Evolutionary conservation across 2,113 vertebrate genomes (phyloP).

Genomic region (Lipotes vexillifer): DNA sequence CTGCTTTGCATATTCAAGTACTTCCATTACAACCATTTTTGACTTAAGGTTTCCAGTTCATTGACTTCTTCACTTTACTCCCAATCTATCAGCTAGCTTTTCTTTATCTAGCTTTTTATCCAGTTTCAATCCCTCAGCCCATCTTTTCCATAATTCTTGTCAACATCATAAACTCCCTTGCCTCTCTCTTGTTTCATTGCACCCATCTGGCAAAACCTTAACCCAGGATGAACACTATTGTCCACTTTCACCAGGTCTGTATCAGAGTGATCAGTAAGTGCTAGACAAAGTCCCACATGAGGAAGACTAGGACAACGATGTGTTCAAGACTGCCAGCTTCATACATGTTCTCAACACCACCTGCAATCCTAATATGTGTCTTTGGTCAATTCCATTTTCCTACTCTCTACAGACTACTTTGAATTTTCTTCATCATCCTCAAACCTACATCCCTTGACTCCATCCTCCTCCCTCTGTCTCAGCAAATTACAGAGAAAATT

Average conservation of each 20-base stretch:
- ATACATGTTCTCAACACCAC: background rate
- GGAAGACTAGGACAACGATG: background rate
- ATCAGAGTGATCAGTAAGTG: background rate
- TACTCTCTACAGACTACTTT: background rate
- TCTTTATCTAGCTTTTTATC: background rate
- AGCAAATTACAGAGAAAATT: background rate
- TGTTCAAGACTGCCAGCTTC: background rate
- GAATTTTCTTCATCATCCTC: background rate
- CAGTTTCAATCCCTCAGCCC: background rate
- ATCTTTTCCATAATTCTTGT: constrained; percentile 8
- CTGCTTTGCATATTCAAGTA: background rate
- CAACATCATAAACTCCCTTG: background rate
- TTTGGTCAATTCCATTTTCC: constrained; percentile 10
- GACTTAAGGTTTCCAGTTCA: background rate
- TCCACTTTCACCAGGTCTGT: background rate
- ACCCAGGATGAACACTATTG: background rate
- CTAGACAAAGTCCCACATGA: background rate
- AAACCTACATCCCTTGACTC: background rate
- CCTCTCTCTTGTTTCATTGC: constrained; percentile 9
- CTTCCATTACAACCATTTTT: background rate
- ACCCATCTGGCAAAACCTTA: background rate
- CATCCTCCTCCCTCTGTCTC: background rate
- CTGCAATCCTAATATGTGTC: background rate
- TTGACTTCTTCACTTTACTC: background rate
- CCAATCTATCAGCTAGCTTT: background rate